Percentiles rank a stretch among this genome's conserved stretches.
Conservation (phyloP, 2,888 invertebrate species). For the Eudasyphora cyanicolor region DNA sequence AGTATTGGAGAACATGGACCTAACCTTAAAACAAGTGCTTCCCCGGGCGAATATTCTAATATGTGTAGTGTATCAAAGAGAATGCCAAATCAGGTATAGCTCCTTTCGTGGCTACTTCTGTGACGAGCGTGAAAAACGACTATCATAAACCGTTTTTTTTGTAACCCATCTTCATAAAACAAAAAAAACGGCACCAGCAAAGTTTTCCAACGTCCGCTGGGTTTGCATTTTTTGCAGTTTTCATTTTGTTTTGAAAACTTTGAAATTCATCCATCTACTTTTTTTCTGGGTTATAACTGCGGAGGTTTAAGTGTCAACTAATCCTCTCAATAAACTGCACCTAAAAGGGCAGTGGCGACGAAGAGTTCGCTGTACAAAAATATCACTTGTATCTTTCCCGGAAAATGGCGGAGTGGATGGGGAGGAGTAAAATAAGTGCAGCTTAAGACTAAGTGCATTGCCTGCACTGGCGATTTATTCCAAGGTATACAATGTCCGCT, state of each 20-base stretch:
- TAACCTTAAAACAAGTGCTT: too few species aligned
- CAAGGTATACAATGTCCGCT: not conserved
- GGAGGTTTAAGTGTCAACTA: constrained; percentile 30
- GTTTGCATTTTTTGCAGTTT: not conserved
- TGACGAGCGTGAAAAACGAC: too few species aligned
- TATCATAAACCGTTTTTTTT: constrained; percentile 6
- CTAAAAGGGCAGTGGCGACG: not conserved
- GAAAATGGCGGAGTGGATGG: not conserved
- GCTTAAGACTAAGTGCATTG: not conserved
- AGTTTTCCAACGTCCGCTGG: not conserved
- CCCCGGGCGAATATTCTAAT: too few species aligned
- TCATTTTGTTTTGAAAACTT: constrained; percentile 6
- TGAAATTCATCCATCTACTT: constrained; percentile 21
- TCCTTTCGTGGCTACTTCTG: too few species aligned
- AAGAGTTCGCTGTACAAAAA: not conserved
- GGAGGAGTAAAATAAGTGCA: not conserved
- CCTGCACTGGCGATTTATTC: not conserved
- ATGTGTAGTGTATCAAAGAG: too few species aligned
- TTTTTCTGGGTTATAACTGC: not conserved
- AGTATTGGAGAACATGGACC: too few species aligned
- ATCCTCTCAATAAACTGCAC: constrained; percentile 13
- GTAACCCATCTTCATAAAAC: constrained; percentile 21
- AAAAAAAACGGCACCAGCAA: not conserved
- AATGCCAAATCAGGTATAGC: too few species aligned
- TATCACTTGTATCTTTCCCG: not conserved